Evolutionary conservation across 2,113 vertebrate species (phyloP), one percentile per base, ranked within the genome.

Genomic region (Aythya baeri): DNA sequence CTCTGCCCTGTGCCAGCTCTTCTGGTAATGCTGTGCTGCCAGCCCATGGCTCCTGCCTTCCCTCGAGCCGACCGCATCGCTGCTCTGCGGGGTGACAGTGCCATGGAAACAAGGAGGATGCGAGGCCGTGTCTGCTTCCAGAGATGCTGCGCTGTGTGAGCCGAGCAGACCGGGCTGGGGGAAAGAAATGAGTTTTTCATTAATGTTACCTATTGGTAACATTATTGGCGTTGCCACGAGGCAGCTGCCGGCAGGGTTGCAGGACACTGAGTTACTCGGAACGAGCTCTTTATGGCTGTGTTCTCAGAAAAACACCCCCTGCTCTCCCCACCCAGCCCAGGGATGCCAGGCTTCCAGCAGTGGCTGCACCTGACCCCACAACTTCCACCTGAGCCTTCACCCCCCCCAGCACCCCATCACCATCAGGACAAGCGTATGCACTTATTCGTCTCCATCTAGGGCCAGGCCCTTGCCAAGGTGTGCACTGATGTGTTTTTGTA

Each of bases 91-190:
- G 63, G 34, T 3, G 14, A 32, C 14, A 8, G 6, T 9, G 49
- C 54, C 23, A 1, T 1, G 34, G 66, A 8, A 21, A 29, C 14
- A 1, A 2, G 20, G 41, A 7, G 0, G 2, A 8, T 0, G 34
- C 0, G 6, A 26, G 34, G 58, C 80, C 2, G 4, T 0, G 3
- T 13, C 44, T 71, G 57, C 65, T 2, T 36, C 43, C 66, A 13
- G 62, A 4, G 16, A 11, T 1, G 10, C 7, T 21, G 55, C 5
- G 34, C 38, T 32, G 76, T n/a, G 3, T 6, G 17, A 74, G 41
- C 68, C 21, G 31, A 4, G 57, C 3, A 4, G n/a, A 46, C 17
- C 18, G 44, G 11, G 7, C 18, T 22, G 31, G 27, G 21, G 6
- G 34, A 21, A 16, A 17, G 50, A 44, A n/a, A 38, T 0, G 1